A percentile compares a stretch with the other conserved stretches of the same genome.
These are phyloP conservation scores for Xestia rhomboidea DNA, from an alignment of 2,888 invertebrate genomes.

Conservation along the genomic window DNA sequence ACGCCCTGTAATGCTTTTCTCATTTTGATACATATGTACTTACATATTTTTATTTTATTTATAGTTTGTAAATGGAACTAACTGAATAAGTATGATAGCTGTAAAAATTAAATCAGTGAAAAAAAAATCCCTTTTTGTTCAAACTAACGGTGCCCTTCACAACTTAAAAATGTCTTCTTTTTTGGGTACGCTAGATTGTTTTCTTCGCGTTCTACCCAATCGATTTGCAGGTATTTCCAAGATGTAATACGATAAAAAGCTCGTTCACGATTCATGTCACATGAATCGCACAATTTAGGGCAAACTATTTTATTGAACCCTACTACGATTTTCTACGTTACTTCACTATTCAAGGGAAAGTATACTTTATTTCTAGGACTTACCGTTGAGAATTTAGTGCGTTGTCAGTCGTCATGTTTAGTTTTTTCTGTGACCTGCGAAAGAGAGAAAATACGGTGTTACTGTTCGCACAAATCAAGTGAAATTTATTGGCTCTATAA, in stretches of 20 bases:
- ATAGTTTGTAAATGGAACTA: background rate
- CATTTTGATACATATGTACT: background rate
- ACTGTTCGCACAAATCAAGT: constrained; percentile 28
- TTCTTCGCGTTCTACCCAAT: background rate
- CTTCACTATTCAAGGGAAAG: background rate
- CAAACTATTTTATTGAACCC: constrained; percentile 34
- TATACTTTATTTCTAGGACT: constrained; percentile 47
- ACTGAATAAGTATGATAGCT: background rate
- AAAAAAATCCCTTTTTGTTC: background rate
- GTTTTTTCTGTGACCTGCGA: constrained; percentile 72
- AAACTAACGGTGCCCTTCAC: background rate
- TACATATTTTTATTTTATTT: background rate
- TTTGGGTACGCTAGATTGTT: constrained; percentile 25
- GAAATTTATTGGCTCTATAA: constrained; percentile 31
- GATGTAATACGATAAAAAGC: constrained; percentile 30
- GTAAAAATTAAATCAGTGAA: background rate
- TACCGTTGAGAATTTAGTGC: constrained; percentile 87
- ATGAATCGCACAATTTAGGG: constrained; percentile 19
- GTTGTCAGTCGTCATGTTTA: constrained; percentile 84
- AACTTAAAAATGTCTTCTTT: background rate
- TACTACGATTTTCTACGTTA: background rate
- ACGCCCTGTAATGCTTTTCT: background rate
- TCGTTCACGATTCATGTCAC: constrained; percentile 39
- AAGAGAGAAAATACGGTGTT: constrained; percentile 66
- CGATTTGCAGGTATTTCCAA: constrained; percentile 23